Base-by-base conservation (phyloP, 2,888 invertebrate genomes). In the Habrosyne pyritoides region DNA sequence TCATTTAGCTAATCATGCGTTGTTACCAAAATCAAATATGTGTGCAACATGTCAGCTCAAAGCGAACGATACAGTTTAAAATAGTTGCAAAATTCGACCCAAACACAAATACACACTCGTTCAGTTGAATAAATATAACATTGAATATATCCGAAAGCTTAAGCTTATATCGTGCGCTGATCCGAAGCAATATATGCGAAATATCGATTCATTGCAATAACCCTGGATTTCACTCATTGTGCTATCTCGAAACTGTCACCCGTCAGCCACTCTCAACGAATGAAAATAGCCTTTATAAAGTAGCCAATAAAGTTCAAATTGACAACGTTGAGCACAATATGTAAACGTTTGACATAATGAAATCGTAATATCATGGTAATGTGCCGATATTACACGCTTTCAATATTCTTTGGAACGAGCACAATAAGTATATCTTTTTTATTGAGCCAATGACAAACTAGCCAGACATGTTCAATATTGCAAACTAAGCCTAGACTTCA, bases 201-300 rank as follows among this genome's bases (percentile, higher is more conserved):
- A 84, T 75, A 73, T 79, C 84, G 84, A 87, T 85, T 86, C 82
- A 83, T 80, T 78, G 76, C 69, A 78, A 79, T 80, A 81, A 79
- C 75, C 69, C 69, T 69, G 63, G 71, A 72, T 76, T 73, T 76
- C 79, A 76, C 75, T 73, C 77, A 77, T 77, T 76, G 78, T 67
- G 69, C 61, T 56, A 28, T 52, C 55, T 53, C 42, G 8, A 18
- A 18, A 18, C 42, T 42, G 42, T 42, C 42, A 42, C 1, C 33
- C 42, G 42, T 42, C 42, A 42, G 7, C 6, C 1, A 18, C 12
- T 2, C 8, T 18, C 18, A 18, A 14, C 42, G 18, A 18, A 14
- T 18, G 18, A 8, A 12, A 42, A 42, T 42, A 42, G 42, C 14
- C 8, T 18, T 18, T 42, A 18, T n/a, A 18, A 1, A 18, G 8